Base-by-base conservation (phyloP, 2,888 invertebrate genomes). In the Sipha maydis region DNA sequence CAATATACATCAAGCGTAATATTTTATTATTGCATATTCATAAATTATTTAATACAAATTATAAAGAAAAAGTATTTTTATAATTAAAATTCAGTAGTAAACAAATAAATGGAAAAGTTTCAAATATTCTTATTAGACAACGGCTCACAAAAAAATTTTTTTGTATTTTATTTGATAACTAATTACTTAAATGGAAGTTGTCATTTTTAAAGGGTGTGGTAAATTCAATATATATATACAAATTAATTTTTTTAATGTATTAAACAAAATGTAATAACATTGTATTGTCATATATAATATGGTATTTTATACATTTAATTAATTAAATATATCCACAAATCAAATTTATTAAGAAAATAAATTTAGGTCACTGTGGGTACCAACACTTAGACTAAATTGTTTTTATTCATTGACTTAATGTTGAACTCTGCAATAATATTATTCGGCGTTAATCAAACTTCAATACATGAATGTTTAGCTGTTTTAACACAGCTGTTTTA, bases 161-260 rank as follows among this genome's bases (percentile, higher is more conserved):
- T 56, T 61, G 38, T 2, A 83, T 75, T 76, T 76, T n/a, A 34
- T 73, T 73, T 1, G 28, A 71, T 28, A 84, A 61, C 61, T 76
- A 76, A 84, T 84, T 76, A 84, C 21, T 41, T 76, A 76, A 84
- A 76, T 76, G 28, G 61, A 19, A 38, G 56, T 83, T 17, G 7
- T 38, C 8, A 8, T 67, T 25, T 25, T 67, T 21, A 31, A 85
- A 85, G 77, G 77, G 77, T 54, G 85, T 77, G 77, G 85, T 69
- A 38, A 41, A 2, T 17, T 31, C 25, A 61, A 76, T 25, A 25
- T 17, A 67, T 48, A n/a, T n/a, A n/a, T n/a, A n/a, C n/a, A n/a
- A n/a, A n/a, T n/a, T n/a, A n/a, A n/a, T 34, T 56, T 21, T 56
- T 76, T n/a, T 41, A 84, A 76, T 84, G 75, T 19, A 67, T 41